Base-by-base conservation (phyloP, 37 sponge, comb jelly and placozoan species). In the Geodia barretti region DNA sequence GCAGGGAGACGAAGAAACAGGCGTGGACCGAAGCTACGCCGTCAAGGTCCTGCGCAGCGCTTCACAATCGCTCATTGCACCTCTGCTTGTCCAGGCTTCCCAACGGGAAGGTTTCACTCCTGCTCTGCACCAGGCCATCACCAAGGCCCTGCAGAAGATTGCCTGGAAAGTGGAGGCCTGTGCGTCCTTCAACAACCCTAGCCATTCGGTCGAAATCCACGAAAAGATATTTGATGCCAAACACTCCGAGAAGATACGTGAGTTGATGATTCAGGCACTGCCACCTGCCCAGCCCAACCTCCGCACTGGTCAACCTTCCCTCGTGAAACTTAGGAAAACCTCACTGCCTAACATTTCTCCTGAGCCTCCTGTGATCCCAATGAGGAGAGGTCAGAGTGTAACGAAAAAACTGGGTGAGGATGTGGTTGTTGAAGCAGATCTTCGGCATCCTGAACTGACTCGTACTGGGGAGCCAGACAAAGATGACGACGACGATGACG, bases 161-260 rank as follows among this genome's bases (percentile, higher is more conserved):
- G 62, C 86, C 25, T 90, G 86, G 86, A 85, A 90, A 38, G 86
- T 90, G 0, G 91, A 90, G 66, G 91, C 82, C 3, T 90, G 91
- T 43, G 71, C 86, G 21, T 77, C 86, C 14, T 90, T 79, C 60
- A 80, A 72, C 43, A 78, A 85, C 36, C 74, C 86, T 4, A 32
- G 14, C 20, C 21, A 32, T 0, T 70, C 76, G 0, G 47, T 73
- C 38, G 65, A 82, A 20, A 85, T 86, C 30, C 78, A 90, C 42
- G 41, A 47, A 9, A 65, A 74, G 33, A 80, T 90, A 4, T 90
- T 90, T 37, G 74, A 69, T 20, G 42, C 34, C 23, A 41, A 61
- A 0, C 60, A 37, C 32, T 59, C 24, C 24, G 7, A n/a, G 23
- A 60, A 24, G 4, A 17, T 77, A 11, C 4, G 7, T 29, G 63